Evolutionary conservation across 53 echinoderm and acorn worm genomes (phyloP), one percentile per base, ranked within the genome.

Genomic region (Echinarachnius parma): DNA sequence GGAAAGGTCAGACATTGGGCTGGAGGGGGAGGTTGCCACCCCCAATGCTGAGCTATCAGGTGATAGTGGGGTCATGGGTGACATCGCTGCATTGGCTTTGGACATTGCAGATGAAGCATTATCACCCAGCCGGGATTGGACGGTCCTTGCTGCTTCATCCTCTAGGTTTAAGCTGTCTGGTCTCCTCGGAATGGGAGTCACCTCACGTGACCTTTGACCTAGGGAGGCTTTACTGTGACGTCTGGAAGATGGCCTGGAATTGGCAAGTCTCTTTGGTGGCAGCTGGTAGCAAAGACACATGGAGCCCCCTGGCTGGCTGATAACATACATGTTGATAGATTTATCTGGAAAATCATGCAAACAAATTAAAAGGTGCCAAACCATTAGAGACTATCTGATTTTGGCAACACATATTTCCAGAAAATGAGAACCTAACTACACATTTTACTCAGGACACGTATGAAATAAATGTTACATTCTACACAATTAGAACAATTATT

Each of bases 231-330:
- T 47, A 37, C 78, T 78, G 18, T 37, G 39, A 31, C 64, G 62
- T 5, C 77, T 31, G 3, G 61, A 59, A 11, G 61, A 44, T 45
- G 61, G 33, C 34, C 49, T 62, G n/a, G 64, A 53, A 4, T 35
- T 27, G 53, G 32, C 53, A 24, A 56, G 57, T 25, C 62, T 69
- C 53, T 78, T 69, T 3, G 70, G 52, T 2, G 89, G 89, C 55
- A 86, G 90, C 58, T 94, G 95, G 56, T 90, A 94, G 39, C 96
- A 95, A 47, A 95, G 52, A 61, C 90, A 90, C 25, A 95, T 61
- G 4, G 90, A 84, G 23, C 96, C 96, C 21, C 84, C 81, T 0
- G 87, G 56, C 58, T 87, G 87, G 32, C 59, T 66, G 36, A 95
- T 72, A 13, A 91, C 89, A 62, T 95, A 81, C 90, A 91, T 95